A percentile compares a stretch with the other conserved stretches of the same genome.
These are phyloP conservation scores for Yponomeuta sedellus DNA, from an alignment of 2,888 invertebrate species.

Conservation along the genomic window DNA sequence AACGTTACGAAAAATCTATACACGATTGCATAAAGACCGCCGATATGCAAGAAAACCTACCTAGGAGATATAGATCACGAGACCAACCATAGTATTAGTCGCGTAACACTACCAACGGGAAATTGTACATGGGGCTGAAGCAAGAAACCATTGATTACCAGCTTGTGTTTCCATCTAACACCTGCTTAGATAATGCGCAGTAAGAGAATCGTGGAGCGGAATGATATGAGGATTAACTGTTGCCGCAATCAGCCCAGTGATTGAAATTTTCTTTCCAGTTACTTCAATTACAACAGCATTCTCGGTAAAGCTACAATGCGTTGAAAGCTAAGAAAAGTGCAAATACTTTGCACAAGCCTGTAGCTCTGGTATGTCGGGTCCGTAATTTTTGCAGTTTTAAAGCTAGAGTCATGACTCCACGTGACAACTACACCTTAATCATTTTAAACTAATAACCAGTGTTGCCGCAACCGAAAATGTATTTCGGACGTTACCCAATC, in stretches of 20 bases:
- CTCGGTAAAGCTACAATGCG: neutral
- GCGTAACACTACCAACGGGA: slow-evolving; percentile 23
- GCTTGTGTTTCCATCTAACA: slow-evolving; percentile 11
- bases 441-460: slow-evolving; percentile 6
- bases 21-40: slow-evolving; percentile 10
- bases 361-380: neutral
- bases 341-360: neutral
- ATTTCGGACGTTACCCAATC: too few relatives aligned
- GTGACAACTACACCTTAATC: slow-evolving; percentile 2
- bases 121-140: slow-evolving; percentile 13
- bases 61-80: slow-evolving; percentile 24
- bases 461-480: too few relatives aligned
- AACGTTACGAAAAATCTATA: slow-evolving; percentile 12
- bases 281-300: neutral
- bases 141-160: slow-evolving; percentile 10
- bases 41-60: slow-evolving; percentile 10
- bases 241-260: neutral
- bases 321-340: neutral
- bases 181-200: slow-evolving; percentile 9
- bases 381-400: neutral
- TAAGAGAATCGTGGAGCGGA: neutral
- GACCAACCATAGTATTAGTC: slow-evolving; percentile 25
- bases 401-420: neutral
- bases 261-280: neutral
- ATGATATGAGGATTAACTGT: slow-evolving; percentile 3